Evolutionary conservation across 2,888 invertebrate species (phyloP).

Genomic region (Frankliniella fusca): DNA sequence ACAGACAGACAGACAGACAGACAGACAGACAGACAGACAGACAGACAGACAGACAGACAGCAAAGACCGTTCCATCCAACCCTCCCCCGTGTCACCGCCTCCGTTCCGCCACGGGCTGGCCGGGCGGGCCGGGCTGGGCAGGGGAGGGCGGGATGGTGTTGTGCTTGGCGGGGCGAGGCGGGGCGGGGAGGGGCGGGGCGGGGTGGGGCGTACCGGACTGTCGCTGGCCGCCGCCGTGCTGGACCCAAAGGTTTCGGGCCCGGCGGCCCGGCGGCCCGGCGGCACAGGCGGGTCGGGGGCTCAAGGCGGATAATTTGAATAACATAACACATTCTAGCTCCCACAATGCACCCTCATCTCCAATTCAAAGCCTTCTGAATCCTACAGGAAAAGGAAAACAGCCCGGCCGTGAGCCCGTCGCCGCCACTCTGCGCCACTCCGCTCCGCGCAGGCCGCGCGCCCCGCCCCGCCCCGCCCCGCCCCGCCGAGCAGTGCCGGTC

Average conservation of each 20-base stretch:
- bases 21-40: not conserved
- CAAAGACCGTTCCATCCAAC: too few relatives aligned
- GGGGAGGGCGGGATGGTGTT: not conserved
- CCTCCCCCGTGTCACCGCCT: too few relatives aligned
- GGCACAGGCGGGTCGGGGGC: not conserved
- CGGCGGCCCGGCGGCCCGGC: not conserved
- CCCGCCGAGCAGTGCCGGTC: not conserved
- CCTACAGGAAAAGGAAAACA: constrained; percentile 11
- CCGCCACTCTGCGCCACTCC: too few relatives aligned
- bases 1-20: not conserved
- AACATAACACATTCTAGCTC: constrained; percentile 20
- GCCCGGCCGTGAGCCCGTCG: not conserved
- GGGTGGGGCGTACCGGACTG: not conserved
- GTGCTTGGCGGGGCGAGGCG: not conserved
- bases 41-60: not conserved
- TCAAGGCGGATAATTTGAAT: constrained; percentile 26
- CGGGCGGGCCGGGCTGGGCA: not conserved
- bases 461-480: too few relatives aligned
- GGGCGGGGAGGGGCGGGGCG: not conserved
- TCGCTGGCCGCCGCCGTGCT: not conserved
- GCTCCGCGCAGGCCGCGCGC: not conserved
- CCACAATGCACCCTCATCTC: constrained; percentile 16
- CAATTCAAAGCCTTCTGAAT: not conserved
- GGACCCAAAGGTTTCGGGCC: not conserved
- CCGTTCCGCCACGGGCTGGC: too few relatives aligned